Percentiles rank a stretch among this genome's conserved stretches.
These are phyloP conservation scores for Spea multiplicata DNA, from an alignment of 2,113 vertebrate species.

Conservation along the genomic window DNA sequence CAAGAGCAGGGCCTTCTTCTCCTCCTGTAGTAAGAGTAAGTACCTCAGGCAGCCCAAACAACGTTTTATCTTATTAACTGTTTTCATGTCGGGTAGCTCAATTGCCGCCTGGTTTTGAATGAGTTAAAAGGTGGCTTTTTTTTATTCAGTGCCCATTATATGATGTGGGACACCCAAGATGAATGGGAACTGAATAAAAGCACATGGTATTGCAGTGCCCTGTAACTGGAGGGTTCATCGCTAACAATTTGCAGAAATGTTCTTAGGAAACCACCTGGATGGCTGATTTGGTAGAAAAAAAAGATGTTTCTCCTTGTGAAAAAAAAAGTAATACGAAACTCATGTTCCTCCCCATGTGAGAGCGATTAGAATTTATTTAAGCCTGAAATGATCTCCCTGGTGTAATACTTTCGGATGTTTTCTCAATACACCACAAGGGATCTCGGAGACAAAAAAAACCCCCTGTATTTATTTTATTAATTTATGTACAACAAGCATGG, in stretches of 20 bases:
- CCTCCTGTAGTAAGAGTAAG: no score
- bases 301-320: constrained; percentile 67
- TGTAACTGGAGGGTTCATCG: constrained; percentile 74
- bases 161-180: constrained; percentile 69
- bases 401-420: constrained; percentile 59
- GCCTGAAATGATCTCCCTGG: constrained; percentile 75
- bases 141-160: neutral
- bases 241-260: constrained; percentile 77
- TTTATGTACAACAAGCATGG: neutral
- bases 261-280: constrained; percentile 78
- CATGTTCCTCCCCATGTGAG: constrained; percentile 75
- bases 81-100: no score
- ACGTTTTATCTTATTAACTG: no score
- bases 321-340: constrained; percentile 73
- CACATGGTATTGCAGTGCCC: constrained; percentile 71
- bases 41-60: no score
- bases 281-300: constrained; percentile 73
- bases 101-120: neutral
- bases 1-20: no score
- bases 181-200: constrained; percentile 65
- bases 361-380: constrained; percentile 80
- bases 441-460: neutral
- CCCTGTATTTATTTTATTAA: constrained; percentile 4
- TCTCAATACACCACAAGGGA: constrained; percentile 24
- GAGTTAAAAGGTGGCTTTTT: neutral